Evolutionary conservation across 2,113 vertebrate genomes (phyloP), one percentile per base, ranked within the genome.

Genomic region (Haliaeetus leucogaster): DNA sequence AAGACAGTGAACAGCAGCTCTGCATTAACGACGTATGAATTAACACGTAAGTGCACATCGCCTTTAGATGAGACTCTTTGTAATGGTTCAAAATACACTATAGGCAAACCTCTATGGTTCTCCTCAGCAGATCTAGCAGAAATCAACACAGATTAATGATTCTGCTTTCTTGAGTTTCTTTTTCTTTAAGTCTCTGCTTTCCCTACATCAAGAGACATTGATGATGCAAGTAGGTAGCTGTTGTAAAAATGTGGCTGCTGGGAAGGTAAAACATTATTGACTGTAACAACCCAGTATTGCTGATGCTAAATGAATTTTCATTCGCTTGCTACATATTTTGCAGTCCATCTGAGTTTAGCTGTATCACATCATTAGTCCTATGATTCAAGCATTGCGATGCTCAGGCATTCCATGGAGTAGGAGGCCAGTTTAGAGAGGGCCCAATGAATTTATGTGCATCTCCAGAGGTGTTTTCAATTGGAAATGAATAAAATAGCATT

Each of bases 1-100:
- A 99, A 99, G 99, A 99, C 98, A 16, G 98, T 99, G 98, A 99
- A 99, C 98, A 99, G 99, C 99, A 99, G 98, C 96, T 99, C 99
- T 95, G 97, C 98, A 13, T 97, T 99, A 89, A 99, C 99, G 17
- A 98, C 99, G 38, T 99, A 99, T 89, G 99, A 99, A 98, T 97
- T 99, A 98, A 99, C 99, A 81, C 99, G 99, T 99, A 98, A 99
- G 99, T 99, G 95, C 78, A 34, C 79, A 30, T 61, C 10, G n/a
- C 93, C 77, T 86, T 65, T 72, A 45, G 89, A 86, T 22, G 81
- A 72, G 58, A 83, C 82, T 88, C 86, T 83, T 86, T 79, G 23
- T 89, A 80, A 91, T 78, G 47, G 62, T 56, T 87, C 94, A 90
- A 34, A 81, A 86, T 81, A 11, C 34, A 95, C 55, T 56, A 10